Evolutionary conservation across 2,797 vertebrate genomes (phyloP).

Genomic region (Coilia nasus): DNA sequence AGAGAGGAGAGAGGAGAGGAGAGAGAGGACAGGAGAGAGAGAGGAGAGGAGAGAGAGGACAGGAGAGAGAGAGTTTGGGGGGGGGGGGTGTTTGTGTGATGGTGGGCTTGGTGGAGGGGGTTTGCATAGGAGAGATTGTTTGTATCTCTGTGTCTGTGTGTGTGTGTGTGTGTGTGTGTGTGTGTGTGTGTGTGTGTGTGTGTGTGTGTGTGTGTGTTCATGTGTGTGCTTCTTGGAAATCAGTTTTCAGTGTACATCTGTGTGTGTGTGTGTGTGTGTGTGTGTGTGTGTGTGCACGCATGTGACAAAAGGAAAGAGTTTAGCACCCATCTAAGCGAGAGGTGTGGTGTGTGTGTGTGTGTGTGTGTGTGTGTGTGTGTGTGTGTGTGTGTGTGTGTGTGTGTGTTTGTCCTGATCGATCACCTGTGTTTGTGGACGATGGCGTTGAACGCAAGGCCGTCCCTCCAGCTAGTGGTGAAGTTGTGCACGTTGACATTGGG

Average conservation of each 20-base stretch:
- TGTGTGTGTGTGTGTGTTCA: neutral
- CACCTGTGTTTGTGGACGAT: conserved; percentile 96
- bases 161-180: conserved; percentile 19
- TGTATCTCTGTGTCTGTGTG: neutral
- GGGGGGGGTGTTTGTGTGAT: too few species aligned
- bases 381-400: neutral
- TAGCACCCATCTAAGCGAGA: too few species aligned
- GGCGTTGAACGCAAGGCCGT: conserved; percentile 92
- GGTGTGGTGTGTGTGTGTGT: neutral
- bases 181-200: neutral
- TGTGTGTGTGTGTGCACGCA: conserved; percentile 25
- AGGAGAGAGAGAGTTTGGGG: neutral
- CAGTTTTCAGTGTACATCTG: neutral
- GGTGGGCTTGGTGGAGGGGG: too few species aligned
- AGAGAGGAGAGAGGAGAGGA: neutral
- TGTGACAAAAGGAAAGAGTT: too few species aligned
- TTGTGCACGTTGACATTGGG: conserved; percentile 95
- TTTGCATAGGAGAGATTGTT: neutral
- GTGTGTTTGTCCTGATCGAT: conserved; percentile 54
- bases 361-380: neutral
- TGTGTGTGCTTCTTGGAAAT: neutral
- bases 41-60: too few species aligned
- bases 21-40: too few species aligned
- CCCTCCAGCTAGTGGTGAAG: conserved; percentile 96
- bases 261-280: conserved; percentile 24